These are phyloP conservation scores for Semaprochilodus insignis DNA, from an alignment of 2,797 vertebrate species.

Conservation along the genomic window DNA sequence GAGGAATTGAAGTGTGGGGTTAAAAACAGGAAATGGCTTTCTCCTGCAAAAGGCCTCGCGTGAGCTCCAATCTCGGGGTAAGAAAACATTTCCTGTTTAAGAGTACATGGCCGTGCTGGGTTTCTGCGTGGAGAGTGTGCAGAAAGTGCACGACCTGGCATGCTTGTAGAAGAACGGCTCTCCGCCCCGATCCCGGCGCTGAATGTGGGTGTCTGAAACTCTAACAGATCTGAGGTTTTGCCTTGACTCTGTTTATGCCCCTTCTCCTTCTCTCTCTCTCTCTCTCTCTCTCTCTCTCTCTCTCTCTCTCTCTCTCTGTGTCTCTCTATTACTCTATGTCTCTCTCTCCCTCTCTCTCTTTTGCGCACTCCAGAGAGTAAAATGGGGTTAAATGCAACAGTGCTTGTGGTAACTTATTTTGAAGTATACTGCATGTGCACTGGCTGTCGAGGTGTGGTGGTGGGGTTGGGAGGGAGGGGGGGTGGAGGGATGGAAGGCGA, in stretches of 20 bases:
- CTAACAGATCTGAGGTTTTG: constrained; percentile 56
- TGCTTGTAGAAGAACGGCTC: constrained; percentile 22
- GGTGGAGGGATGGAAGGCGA: constrained; percentile 1
- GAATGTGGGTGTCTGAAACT: constrained; percentile 57
- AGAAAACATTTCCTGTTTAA: constrained; percentile 66
- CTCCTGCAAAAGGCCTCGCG: constrained; percentile 55
- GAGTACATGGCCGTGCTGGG: constrained; percentile 43
- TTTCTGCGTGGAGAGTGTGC: constrained; percentile 22
- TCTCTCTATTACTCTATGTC: background rate
- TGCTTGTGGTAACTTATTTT: constrained; percentile 50
- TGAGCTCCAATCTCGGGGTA: constrained; percentile 59
- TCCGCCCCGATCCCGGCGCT: constrained; percentile 37
- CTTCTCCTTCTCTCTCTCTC: constrained; percentile 23
- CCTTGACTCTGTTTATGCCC: constrained; percentile 38
- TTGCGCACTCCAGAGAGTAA: constrained; percentile 32
- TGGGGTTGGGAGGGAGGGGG: constrained; percentile 12
- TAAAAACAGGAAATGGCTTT: constrained; percentile 61
- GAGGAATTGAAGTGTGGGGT: constrained; percentile 1
- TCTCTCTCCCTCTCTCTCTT: background rate
- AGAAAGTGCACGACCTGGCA: constrained; percentile 22
- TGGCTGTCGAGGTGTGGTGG: background rate
- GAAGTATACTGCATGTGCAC: constrained; percentile 17
- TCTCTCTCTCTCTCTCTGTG: background rate
- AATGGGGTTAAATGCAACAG: constrained; percentile 50
- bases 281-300: constrained; percentile 13